Evolutionary conservation across 2,888 invertebrate genomes (phyloP).

Genomic region (Eugnorisma glareosa): DNA sequence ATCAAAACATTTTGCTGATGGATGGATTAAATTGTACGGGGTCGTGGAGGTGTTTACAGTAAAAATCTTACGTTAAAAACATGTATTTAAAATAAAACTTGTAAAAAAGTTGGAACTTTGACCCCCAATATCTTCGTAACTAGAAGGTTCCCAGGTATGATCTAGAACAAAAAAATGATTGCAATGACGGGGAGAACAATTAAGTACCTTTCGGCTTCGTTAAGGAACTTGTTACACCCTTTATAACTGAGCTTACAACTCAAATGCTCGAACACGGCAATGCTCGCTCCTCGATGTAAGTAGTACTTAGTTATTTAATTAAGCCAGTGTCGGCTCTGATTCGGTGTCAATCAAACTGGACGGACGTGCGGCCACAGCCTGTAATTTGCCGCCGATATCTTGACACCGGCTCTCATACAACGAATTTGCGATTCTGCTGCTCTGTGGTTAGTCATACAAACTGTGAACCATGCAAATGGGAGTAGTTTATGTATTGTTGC

Average conservation of each 20-base stretch:
- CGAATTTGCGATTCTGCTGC: slow-evolving; percentile 59
- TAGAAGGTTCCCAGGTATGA: too few species aligned
- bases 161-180: too few species aligned
- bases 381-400: slow-evolving; percentile 71
- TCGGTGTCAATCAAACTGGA: slow-evolving; percentile 68
- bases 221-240: too few species aligned
- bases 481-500: slow-evolving; percentile 5
- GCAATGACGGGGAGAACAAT: too few species aligned
- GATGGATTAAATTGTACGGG: too few species aligned
- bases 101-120: too few species aligned
- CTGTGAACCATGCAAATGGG: slow-evolving; percentile 43
- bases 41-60: too few species aligned
- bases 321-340: slow-evolving; percentile 52
- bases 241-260: neutral
- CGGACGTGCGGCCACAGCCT: slow-evolving; percentile 54
- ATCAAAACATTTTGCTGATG: too few species aligned
- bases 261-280: neutral
- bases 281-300: slow-evolving; percentile 31
- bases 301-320: slow-evolving; percentile 68
- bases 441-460: slow-evolving; percentile 64
- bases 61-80: too few species aligned
- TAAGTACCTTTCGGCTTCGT: too few species aligned
- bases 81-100: too few species aligned
- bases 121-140: too few species aligned
- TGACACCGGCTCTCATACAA: slow-evolving; percentile 56